These are phyloP conservation scores for Agrochola litura DNA, from an alignment of 2,888 invertebrate genomes.

Conservation along the genomic window DNA sequence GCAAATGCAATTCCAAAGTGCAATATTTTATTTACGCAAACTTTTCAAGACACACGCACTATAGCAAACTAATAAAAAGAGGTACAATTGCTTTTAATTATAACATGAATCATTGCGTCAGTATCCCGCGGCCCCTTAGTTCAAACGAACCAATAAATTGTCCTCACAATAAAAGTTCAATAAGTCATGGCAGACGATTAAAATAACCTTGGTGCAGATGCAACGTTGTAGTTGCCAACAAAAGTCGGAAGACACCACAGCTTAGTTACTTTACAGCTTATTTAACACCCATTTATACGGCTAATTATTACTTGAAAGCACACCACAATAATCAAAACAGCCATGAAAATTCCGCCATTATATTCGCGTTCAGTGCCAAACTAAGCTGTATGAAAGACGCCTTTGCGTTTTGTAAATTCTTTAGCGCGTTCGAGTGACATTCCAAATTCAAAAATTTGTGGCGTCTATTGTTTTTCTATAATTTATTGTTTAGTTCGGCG, in stretches of 20 bases:
- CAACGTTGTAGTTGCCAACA: constrained; percentile 79
- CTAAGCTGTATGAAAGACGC: constrained; percentile 36
- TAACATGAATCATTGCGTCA: constrained; percentile 15
- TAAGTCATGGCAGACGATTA: constrained; percentile 73
- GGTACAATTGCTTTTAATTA: constrained; percentile 26
- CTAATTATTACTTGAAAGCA: constrained; percentile 35
- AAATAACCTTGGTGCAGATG: constrained; percentile 82
- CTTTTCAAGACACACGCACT: neutral
- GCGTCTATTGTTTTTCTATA: constrained; percentile 5
- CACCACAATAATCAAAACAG: constrained; percentile 50
- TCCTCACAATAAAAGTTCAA: constrained; percentile 74
- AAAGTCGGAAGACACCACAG: constrained; percentile 69
- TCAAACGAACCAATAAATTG: constrained; percentile 59
- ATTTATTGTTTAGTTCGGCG: constrained; percentile 27
- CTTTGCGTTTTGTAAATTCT: constrained; percentile 42
- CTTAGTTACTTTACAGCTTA: constrained; percentile 54
- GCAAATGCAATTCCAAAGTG: neutral
- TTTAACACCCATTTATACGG: constrained; percentile 45
- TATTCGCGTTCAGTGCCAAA: constrained; percentile 15
- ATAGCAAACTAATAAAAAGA: constrained; percentile 1
- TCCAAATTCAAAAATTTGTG: constrained; percentile 46
- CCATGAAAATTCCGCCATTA: constrained; percentile 48
- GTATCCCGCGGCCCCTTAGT: constrained; percentile 40
- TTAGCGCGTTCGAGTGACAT: constrained; percentile 32
- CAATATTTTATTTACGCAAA: neutral